Base-by-base conservation (phyloP, 2,888 invertebrate species). In the Esperia sulphurella region DNA sequence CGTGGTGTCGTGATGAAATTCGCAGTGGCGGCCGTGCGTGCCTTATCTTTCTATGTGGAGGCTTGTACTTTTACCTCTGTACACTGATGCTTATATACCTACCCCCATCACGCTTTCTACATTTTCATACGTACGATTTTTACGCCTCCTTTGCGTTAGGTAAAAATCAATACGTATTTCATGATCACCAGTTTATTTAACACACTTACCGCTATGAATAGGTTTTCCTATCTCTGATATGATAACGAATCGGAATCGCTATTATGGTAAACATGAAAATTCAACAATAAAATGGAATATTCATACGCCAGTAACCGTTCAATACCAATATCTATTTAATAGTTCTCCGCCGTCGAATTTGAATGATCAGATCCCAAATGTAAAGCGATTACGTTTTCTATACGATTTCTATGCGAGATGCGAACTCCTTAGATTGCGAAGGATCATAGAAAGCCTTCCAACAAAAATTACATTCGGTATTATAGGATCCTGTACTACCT, bases 11-110 rank as follows among this genome's bases (percentile, higher is more conserved):
- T 75, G 75, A 76, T 76, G 72, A 79, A 79, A 81, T 77, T 78
- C 68, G 66, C 78, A 68, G 71, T 72, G 67, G 68, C 65, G 71
- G 69, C 63, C 71, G 75, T 77, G 82, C 84, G 83, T 86, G 87
- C 80, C 83, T 86, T 86, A 87, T 87, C 86, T 78, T 64, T 53
- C 55, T 59, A 68, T 65, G 66, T 66, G 60, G 61, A 71, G 67
- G 67, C 67, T 77, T 70, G 59, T 65, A 68, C 66, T 61, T 21
- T 21, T n/a, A 13, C 14, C 39, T 68, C 64, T 13, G 14, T 37
- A 14, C 41, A 21, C 21, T 21, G 21, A 21, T 21, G 21, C 21
- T n/a, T n/a, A 49, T 54, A 53, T 49, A 63, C 65, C 63, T 7
- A 14, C n/a, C 70, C 65, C 66, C 63, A 63, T 65, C 14, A 8